These are phyloP conservation scores for Cecidostiba fungosa DNA, from an alignment of 2,888 invertebrate genomes.

Conservation along the genomic window DNA sequence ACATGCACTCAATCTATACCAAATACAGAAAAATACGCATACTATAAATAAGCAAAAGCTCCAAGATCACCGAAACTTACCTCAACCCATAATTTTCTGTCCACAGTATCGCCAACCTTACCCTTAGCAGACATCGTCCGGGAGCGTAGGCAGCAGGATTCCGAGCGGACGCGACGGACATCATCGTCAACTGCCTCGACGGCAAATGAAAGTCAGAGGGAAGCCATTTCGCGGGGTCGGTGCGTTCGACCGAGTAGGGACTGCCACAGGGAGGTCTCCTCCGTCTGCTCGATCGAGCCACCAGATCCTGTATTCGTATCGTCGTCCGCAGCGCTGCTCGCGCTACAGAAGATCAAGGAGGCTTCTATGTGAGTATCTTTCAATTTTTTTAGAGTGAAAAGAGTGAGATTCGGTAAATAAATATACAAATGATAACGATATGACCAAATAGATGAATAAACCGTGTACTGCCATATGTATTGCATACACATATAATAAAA, in stretches of 20 bases:
- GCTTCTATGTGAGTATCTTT: constrained; percentile 81
- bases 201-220: constrained; percentile 72
- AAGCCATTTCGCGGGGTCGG: constrained; percentile 67
- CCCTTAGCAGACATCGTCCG: constrained; percentile 74
- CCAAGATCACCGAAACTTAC: neutral
- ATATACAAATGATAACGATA: too few relatives aligned
- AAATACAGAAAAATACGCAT: neutral
- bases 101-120: constrained; percentile 75
- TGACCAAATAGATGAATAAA: neutral
- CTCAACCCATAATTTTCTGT: constrained; percentile 2
- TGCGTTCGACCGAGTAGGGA: constrained; percentile 54
- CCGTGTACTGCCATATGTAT: too few relatives aligned
- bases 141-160: constrained; percentile 72
- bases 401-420: neutral
- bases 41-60: neutral
- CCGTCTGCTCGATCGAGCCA: constrained; percentile 78
- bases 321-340: constrained; percentile 81
- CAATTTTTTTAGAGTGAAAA: neutral
- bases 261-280: constrained; percentile 70
- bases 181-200: constrained; percentile 66
- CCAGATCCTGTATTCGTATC: constrained; percentile 78
- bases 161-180: constrained; percentile 67
- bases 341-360: constrained; percentile 82
- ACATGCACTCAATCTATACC: neutral
- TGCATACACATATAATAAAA: too few relatives aligned